Evolutionary conservation across 2,888 invertebrate genomes (phyloP), one percentile per base, ranked within the genome.

Genomic region (Tanypteryx hageni): DNA sequence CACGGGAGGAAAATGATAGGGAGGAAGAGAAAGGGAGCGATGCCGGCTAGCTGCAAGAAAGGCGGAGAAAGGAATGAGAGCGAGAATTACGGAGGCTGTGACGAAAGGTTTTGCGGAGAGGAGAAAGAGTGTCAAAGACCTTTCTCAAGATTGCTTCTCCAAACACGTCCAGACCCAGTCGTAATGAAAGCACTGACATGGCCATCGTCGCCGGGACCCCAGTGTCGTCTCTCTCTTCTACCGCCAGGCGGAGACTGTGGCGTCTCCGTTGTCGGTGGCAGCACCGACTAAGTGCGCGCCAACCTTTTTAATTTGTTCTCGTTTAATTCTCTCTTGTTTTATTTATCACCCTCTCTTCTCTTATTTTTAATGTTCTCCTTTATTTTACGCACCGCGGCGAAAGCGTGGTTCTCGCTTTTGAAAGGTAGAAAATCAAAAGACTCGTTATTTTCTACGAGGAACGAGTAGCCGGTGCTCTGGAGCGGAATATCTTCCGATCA

Each of bases 111-210:
- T 76, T 68, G 68, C 61, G 61, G 61, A 61, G 68, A 27, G 0
- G 76, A 11, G 44, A 10, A 13, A 13, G 22, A 14, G 27, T 76
- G 76, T 76, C 76, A 76, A 76, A 76, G 76, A 76, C 76, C 76
- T 68, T 68, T 68, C 68, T 76, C 76, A 22, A 76, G 76, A 76
- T 76, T 76, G 76, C 76, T 27, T 76, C 76, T 27, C 76, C 27
- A 76, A 76, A 76, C 76, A 76, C 76, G 76, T 76, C 76, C 27
- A n/a, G 11, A 68, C 22, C 22, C 76, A 76, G 27, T 76, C 76
- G 76, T 76, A 76, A 76, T 76, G 22, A 76, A 76, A 27, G 76
- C 76, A 76, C 27, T 76, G 76, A 76, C 76, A 76, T n/a, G 27
- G 27, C 68, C 68, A n/a, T 68, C 68, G 64, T 64, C 14, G 64